phyloP scores from a whole-genome alignment of 1,140 invertebrate species.

The Mamestra configurata region DNA sequence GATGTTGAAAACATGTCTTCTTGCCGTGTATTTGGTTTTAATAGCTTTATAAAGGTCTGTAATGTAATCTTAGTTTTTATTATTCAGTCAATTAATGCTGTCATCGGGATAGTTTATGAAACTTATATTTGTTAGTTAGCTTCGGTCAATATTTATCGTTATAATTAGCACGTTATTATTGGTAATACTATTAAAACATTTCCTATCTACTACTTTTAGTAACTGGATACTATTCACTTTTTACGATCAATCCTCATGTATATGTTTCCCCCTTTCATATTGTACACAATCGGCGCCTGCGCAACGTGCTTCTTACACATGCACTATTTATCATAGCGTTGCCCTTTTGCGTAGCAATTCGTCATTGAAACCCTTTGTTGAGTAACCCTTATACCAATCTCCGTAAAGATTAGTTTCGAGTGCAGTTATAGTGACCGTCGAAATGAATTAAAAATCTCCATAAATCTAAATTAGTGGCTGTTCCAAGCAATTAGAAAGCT shows the following conservation, averaged over 20 bases:
- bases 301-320: slow-evolving; percentile 21
- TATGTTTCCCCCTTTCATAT: slow-evolving; percentile 11
- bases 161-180: no score
- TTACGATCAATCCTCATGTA: neutral
- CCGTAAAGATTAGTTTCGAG: slow-evolving; percentile 15
- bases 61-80: neutral
- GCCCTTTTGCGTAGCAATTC: slow-evolving; percentile 35
- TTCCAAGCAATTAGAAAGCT: slow-evolving; percentile 54
- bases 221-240: neutral
- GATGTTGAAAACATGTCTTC: neutral
- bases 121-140: no score
- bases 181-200: no score
- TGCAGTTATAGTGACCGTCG: neutral
- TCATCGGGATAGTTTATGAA: no score
- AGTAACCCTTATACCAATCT: neutral
- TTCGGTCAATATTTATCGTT: no score
- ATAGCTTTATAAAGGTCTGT: neutral
- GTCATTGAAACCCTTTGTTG: neutral
- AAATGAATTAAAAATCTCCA: slow-evolving; percentile 45
- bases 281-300: neutral
- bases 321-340: slow-evolving; percentile 41
- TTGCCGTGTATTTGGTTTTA: neutral
- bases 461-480: slow-evolving; percentile 52
- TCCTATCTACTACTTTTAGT: neutral
- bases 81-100: no score